Conservation (phyloP, 1,140 invertebrate genomes). For the Pissodes strobi region DNA sequence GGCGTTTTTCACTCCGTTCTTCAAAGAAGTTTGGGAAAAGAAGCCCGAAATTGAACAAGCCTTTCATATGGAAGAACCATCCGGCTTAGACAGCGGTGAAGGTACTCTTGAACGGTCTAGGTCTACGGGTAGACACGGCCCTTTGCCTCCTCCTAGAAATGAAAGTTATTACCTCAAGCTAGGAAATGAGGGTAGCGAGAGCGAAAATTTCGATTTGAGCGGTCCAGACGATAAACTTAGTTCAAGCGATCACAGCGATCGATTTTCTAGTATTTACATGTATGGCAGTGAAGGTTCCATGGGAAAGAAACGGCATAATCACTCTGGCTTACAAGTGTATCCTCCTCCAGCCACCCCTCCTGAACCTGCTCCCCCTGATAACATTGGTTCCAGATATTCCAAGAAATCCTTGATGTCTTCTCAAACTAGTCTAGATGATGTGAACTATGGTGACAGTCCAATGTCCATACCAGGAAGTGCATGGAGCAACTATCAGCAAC, state of each 20-base stretch:
- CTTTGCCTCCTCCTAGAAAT: slow-evolving; percentile 67
- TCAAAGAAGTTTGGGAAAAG: slow-evolving; percentile 94
- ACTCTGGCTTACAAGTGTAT: slow-evolving; percentile 77
- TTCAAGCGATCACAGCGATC: slow-evolving; percentile 72
- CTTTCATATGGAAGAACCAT: slow-evolving; percentile 85
- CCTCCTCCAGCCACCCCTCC: slow-evolving; percentile 79
- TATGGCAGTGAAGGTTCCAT: slow-evolving; percentile 54
- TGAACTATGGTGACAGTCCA: slow-evolving; percentile 59
- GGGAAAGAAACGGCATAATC: slow-evolving; percentile 48
- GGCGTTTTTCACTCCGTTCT: slow-evolving; percentile 94
- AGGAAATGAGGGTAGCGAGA: slow-evolving; percentile 70
- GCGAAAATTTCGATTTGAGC: slow-evolving; percentile 79
- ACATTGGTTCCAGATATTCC: slow-evolving; percentile 52
- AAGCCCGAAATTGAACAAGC: slow-evolving; percentile 94
- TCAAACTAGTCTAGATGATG: slow-evolving; percentile 69
- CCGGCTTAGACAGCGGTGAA: slow-evolving; percentile 69
- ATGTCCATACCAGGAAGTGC: slow-evolving; percentile 56
- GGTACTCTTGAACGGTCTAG: slow-evolving; percentile 72
- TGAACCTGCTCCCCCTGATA: slow-evolving; percentile 79
- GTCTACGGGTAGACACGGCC: slow-evolving; percentile 52
- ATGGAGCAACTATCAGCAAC: slow-evolving; percentile 70
- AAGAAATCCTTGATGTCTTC: slow-evolving; percentile 56
- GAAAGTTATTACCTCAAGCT: slow-evolving; percentile 71
- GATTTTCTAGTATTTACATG: slow-evolving; percentile 59
- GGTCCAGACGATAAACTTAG: slow-evolving; percentile 58